Conservation (phyloP, 92 coral and sea anemone genomes). For the Galaxea fascicularis region DNA sequence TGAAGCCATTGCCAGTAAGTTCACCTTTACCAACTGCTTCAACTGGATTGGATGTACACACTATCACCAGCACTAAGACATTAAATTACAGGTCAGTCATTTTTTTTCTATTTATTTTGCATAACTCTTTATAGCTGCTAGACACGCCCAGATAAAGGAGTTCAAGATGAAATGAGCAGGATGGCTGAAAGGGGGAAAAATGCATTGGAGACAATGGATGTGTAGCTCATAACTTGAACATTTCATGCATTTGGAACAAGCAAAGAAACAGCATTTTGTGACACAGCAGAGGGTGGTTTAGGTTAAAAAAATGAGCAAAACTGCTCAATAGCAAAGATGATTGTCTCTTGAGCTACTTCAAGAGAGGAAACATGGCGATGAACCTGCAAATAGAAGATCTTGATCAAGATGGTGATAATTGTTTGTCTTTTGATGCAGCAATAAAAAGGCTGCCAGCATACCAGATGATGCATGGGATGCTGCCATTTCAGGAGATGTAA, state of each 20-base stretch:
- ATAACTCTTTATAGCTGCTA: too few species aligned
- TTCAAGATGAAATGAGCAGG: not conserved
- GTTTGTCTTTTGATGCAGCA: conserved; percentile 54
- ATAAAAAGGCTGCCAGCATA: conserved; percentile 67
- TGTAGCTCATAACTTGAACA: too few species aligned
- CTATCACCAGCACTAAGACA: conserved; percentile 78
- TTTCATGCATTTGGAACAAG: too few species aligned
- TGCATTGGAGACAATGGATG: too few species aligned
- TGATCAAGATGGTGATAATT: not conserved
- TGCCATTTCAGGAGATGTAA: conserved; percentile 71
- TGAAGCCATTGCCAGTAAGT: conserved; percentile 55
- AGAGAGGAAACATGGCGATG: too few species aligned
- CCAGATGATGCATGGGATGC: conserved; percentile 90
- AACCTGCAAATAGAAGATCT: too few species aligned
- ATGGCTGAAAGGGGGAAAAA: too few species aligned
- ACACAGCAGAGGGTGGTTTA: too few species aligned
- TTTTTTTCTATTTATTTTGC: not conserved
- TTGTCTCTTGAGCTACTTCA: too few species aligned
- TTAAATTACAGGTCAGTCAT: conserved; percentile 78
- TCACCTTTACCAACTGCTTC: conserved; percentile 69
- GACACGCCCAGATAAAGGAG: not conserved
- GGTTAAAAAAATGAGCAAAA: too few species aligned
- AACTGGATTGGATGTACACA: conserved; percentile 76
- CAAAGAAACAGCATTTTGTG: too few species aligned
- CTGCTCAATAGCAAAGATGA: too few species aligned